phyloP scores from a whole-genome alignment of 2,113 vertebrate genomes.

The Atrichornis clamosus region DNA sequence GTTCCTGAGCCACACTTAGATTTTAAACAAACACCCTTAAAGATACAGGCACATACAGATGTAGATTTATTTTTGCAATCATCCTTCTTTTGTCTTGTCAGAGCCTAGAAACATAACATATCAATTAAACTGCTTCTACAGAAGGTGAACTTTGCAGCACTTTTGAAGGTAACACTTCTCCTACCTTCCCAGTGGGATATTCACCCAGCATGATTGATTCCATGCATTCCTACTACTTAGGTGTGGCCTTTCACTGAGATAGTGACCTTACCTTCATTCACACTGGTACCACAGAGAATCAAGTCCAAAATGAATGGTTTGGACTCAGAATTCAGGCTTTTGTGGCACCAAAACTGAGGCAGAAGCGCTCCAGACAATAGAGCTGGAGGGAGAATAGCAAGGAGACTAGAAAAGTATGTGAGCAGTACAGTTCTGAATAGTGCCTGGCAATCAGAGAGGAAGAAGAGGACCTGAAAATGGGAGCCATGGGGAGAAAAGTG shows the following conservation, averaged over 20 bases:
- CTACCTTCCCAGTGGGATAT: neutral
- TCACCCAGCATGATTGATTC: neutral
- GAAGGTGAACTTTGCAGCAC: neutral
- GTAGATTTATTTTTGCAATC: neutral
- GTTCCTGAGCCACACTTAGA: neutral
- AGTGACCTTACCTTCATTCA: neutral
- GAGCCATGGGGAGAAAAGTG: slow-evolving; percentile 5
- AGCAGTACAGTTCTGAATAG: neutral
- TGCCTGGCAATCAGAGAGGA: neutral
- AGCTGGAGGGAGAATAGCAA: neutral
- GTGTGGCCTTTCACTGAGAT: neutral
- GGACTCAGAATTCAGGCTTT: neutral
- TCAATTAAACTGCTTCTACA: neutral
- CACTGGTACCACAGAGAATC: neutral
- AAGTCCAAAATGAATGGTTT: neutral
- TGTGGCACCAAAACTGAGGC: neutral
- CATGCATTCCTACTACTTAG: neutral
- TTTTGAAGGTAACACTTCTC: neutral
- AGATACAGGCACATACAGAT: rapidly evolving
- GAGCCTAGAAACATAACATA: neutral
- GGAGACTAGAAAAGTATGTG: slow-evolving; percentile 11
- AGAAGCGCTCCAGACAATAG: neutral
- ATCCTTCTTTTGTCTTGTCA: neutral
- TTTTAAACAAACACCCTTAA: neutral
- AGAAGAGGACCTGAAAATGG: neutral